Percentiles rank a stretch among this genome's conserved stretches.
Conservation (phyloP, 1,140 invertebrate genomes). For the Zaprionus tsacasi region DNA sequence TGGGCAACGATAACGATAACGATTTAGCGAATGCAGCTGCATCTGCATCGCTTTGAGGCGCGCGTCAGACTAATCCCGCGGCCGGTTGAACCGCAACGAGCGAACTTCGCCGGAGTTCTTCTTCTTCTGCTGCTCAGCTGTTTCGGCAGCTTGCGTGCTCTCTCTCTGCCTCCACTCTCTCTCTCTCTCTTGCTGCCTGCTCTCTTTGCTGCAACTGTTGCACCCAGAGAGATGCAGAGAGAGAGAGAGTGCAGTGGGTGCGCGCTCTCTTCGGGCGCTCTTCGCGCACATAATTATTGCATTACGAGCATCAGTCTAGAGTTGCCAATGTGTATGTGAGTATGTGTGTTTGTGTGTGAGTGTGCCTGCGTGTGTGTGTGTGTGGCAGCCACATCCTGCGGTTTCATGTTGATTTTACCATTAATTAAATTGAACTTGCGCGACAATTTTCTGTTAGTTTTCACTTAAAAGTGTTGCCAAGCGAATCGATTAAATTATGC, state of each 20-base stretch:
- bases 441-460: constrained; percentile 22
- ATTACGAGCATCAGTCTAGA: constrained; percentile 55
- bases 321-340: not conserved
- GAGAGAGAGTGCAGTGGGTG: constrained; percentile 23
- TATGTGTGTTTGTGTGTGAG: constrained; percentile 8
- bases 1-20: constrained; percentile 14
- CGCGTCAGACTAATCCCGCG: constrained; percentile 69
- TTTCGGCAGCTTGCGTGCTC: constrained; percentile 21
- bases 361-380: constrained; percentile 1
- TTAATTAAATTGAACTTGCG: constrained; percentile 53
- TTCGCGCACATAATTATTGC: constrained; percentile 58
- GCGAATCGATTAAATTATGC: not conserved
- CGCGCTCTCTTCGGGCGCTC: constrained; percentile 23
- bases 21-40: constrained; percentile 6
- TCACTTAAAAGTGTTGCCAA: not conserved
- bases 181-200: constrained; percentile 5
- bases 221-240: no score
- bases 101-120: constrained; percentile 54
- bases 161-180: constrained; percentile 16
- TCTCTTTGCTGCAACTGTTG: constrained; percentile 59
- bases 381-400: constrained; percentile 3
- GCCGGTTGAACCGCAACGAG: constrained; percentile 51
- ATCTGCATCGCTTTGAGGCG: constrained; percentile 66
- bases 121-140: constrained; percentile 26
- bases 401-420: constrained; percentile 47